Conservation (phyloP, 2,113 vertebrate genomes). For the Arvicanthis niloticus region DNA sequence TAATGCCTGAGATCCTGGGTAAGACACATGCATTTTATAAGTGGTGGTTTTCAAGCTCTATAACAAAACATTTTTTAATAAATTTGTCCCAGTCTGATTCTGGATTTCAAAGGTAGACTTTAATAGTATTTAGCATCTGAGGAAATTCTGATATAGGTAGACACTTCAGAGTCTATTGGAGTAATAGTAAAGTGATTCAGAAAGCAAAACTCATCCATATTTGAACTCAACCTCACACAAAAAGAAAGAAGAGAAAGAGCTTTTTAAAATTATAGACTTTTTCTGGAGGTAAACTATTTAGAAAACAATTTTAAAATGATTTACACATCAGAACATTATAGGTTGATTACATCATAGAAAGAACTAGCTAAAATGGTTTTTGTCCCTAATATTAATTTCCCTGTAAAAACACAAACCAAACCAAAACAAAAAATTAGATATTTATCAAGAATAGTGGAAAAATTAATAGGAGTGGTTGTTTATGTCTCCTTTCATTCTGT, state of each 20-base stretch:
- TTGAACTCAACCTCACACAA: background rate
- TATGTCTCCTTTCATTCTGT: background rate
- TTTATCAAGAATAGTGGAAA: background rate
- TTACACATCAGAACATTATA: background rate
- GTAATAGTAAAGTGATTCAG: background rate
- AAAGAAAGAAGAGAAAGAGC: background rate
- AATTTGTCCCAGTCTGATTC: background rate
- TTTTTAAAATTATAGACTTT: background rate
- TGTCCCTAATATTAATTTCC: background rate
- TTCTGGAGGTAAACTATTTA: slow-evolving; percentile 9
- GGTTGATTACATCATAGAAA: slow-evolving; percentile 39
- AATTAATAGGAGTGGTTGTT: background rate
- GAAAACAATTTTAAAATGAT: background rate
- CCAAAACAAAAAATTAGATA: background rate
- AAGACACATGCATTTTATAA: background rate
- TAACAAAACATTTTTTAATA: background rate
- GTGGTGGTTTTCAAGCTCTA: background rate
- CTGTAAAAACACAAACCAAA: background rate
- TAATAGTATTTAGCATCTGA: background rate
- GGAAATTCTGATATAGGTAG: background rate
- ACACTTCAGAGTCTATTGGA: background rate
- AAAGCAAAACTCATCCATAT: background rate
- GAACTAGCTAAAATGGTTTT: background rate
- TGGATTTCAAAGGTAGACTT: background rate
- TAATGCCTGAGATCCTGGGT: background rate